phyloP scores from a whole-genome alignment of 2,797 vertebrate genomes.

The Lacerta agilis region DNA sequence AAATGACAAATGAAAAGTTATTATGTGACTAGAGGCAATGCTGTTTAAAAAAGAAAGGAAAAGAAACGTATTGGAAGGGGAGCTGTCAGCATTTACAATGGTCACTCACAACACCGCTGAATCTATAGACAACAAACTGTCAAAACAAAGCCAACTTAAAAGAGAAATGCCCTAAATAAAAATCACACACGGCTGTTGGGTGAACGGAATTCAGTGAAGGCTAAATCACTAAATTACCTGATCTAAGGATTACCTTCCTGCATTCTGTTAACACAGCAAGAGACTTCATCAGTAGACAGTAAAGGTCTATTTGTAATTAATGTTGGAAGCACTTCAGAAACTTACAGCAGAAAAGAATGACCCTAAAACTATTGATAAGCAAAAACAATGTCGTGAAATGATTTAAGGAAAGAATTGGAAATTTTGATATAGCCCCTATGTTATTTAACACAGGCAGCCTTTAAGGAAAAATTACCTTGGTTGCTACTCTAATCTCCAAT shows the following conservation, averaged over 20 bases:
- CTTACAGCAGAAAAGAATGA: background rate
- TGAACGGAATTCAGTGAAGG: background rate
- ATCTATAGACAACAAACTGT: background rate
- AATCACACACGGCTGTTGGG: background rate
- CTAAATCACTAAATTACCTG: background rate
- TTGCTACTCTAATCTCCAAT: background rate
- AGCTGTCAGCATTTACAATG: background rate
- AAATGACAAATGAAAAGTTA: slow-evolving; percentile 1
- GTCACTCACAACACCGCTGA: background rate
- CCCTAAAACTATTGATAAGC: background rate
- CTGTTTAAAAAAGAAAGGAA: background rate
- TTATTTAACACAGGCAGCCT: background rate
- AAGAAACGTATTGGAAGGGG: slow-evolving; percentile 1
- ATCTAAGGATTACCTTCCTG: background rate
- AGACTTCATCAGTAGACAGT: background rate
- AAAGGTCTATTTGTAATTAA: background rate
- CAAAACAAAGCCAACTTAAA: background rate
- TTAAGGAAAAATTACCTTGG: background rate
- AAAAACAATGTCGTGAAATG: background rate
- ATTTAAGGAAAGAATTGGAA: background rate
- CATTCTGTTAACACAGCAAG: background rate
- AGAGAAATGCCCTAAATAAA: slow-evolving; percentile 7
- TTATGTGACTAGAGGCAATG: background rate
- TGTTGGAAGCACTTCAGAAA: background rate
- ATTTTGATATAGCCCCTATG: background rate